Percentiles rank a stretch among this genome's conserved stretches.
phyloP scores from a whole-genome alignment of 1,140 invertebrate genomes.

The Spodoptera frugiperda region DNA sequence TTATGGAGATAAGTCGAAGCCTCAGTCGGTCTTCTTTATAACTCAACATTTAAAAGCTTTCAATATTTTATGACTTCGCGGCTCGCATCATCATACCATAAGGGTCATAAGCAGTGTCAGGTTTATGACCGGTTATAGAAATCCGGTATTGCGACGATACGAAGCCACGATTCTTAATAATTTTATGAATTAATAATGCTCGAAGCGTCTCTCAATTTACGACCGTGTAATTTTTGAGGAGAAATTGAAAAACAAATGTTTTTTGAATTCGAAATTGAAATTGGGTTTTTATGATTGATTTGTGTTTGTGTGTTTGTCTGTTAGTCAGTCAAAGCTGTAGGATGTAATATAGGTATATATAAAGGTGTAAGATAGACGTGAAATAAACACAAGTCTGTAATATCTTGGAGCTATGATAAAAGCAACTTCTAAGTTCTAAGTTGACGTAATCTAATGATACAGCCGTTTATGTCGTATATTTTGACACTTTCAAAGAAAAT shows the following conservation, averaged over 20 bases:
- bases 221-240: not conserved
- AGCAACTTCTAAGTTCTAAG: too few species aligned
- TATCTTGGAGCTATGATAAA: too few species aligned
- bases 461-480: too few species aligned
- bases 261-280: not conserved
- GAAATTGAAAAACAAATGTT: not conserved
- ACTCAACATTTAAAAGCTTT: slow-evolving; percentile 41
- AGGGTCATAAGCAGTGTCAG: slow-evolving; percentile 21
- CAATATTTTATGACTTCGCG: slow-evolving; percentile 39
- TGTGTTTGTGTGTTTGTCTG: not conserved
- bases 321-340: too few species aligned
- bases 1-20: not conserved
- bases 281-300: too few species aligned
- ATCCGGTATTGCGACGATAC: slow-evolving; percentile 37
- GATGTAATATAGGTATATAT: too few species aligned
- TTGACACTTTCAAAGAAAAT: too few species aligned
- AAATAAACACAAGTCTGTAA: too few species aligned
- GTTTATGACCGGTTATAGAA: slow-evolving; percentile 30
- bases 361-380: too few species aligned
- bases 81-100: slow-evolving; percentile 24
- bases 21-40: slow-evolving; percentile 36
- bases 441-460: too few species aligned
- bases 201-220: not conserved
- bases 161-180: slow-evolving; percentile 30
- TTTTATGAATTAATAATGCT: slow-evolving; percentile 1